These are phyloP conservation scores for Sarcophaga bullata DNA, from an alignment of 1,140 invertebrate genomes.

Conservation along the genomic window DNA sequence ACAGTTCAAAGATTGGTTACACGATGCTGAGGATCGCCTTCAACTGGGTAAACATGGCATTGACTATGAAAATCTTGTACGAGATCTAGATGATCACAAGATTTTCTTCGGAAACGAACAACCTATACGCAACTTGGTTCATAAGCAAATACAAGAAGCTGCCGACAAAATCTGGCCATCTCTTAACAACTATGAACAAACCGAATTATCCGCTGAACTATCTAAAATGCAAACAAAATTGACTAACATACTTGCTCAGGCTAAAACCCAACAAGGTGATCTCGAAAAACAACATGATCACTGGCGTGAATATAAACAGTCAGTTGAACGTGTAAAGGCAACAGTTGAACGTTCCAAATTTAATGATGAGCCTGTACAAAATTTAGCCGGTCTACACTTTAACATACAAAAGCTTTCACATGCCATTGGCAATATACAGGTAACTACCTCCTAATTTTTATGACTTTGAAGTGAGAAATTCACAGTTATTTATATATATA, in stretches of 20 bases:
- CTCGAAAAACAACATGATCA: conserved; percentile 81
- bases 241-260: conserved; percentile 84
- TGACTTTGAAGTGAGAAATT: not conserved
- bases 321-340: conserved; percentile 78
- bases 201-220: conserved; percentile 81
- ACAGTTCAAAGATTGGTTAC: conserved; percentile 86
- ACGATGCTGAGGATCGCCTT: conserved; percentile 82
- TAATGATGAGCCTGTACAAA: conserved; percentile 79
- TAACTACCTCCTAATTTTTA: conserved; percentile 64
- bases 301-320: conserved; percentile 81
- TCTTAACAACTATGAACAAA: conserved; percentile 79
- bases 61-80: conserved; percentile 85
- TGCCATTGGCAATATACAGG: conserved; percentile 81
- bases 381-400: conserved; percentile 79
- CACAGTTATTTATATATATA: too few relatives aligned
- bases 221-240: conserved; percentile 80
- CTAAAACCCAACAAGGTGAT: conserved; percentile 78
- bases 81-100: conserved; percentile 87
- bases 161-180: conserved; percentile 90
- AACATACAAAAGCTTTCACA: conserved; percentile 84
- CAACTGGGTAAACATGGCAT: conserved; percentile 83
- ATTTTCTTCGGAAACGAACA: conserved; percentile 83
- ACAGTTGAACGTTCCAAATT: conserved; percentile 79
- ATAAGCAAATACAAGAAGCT: conserved; percentile 82
- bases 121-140: conserved; percentile 80